Evolutionary conservation across 2,888 invertebrate species (phyloP).

Genomic region (Hedychridium roseum): DNA sequence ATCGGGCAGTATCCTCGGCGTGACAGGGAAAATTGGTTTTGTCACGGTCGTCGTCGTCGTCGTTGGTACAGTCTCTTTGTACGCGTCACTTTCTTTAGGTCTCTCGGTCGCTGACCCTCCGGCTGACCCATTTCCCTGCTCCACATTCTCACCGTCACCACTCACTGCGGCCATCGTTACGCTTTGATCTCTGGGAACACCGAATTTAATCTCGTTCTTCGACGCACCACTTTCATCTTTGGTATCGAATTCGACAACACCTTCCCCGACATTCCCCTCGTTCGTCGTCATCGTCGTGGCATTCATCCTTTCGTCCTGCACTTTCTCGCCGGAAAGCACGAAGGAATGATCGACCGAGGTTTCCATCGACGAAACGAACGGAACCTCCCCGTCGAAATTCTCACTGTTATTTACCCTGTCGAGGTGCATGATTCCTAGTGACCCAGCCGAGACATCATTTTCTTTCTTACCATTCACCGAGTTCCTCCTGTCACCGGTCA

Average conservation of each 20-base stretch:
- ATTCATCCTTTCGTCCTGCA: conserved; percentile 16
- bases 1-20: conserved; percentile 38
- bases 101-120: conserved; percentile 29
- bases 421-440: conserved; percentile 4
- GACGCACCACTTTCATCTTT: too few relatives aligned
- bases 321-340: too few relatives aligned
- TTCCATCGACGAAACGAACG: conserved; percentile 1
- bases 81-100: conserved; percentile 19
- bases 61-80: conserved; percentile 12
- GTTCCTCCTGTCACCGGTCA: conserved; percentile 5
- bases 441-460: conserved; percentile 1
- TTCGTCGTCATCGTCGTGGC: conserved; percentile 7
- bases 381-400: conserved; percentile 17
- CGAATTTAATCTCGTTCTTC: not conserved
- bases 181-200: too few relatives aligned
- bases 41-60: conserved; percentile 17
- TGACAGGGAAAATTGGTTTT: conserved; percentile 45
- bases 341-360: too few relatives aligned
- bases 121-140: conserved; percentile 16
- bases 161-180: not conserved
- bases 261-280: conserved; percentile 7
- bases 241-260: conserved; percentile 12
- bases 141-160: conserved; percentile 1
- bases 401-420: conserved; percentile 12
- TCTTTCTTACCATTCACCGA: not conserved